Evolutionary conservation across 2,797 vertebrate species (phyloP), one percentile per base, ranked within the genome.

Genomic region (Myiotriccus ornatus): DNA sequence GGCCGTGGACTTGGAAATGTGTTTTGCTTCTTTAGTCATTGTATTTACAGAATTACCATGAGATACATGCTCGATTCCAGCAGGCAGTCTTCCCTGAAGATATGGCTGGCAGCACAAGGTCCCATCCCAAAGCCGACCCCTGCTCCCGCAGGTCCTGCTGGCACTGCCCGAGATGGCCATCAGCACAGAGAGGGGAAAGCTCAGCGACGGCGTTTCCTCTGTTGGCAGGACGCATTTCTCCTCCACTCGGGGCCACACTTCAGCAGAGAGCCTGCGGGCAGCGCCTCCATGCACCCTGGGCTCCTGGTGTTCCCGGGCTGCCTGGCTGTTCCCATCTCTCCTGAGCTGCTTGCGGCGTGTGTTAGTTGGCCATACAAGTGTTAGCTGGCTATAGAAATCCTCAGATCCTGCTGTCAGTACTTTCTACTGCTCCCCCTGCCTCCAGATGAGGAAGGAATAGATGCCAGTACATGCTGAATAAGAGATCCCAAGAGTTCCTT

Each of bases 191-290:
- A 65, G 27, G 13, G n/a, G 43, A 20, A 20, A 37, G 43, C n/a
- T 81, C 70, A 57, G 56, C 0, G 2, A 27, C 0, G 3, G 17
- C 0, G 0, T 73, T 53, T 57, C 20, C 70, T 68, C 39, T 18
- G 35, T 49, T 43, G 47, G 28, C n/a, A 35, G 67, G 57, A 64
- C n/a, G 30, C 18, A 16, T 44, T 49, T 50, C 28, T 39, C 4
- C 0, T 18, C 27, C 44, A 25, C 47, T 60, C 8, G 2, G 11
- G 41, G 49, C 34, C 12, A 19, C 16, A 4, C 2, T 17, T 28
- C 3, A 57, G 39, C 18, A 8, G 13, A 43, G 22, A 79, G 8
- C 35, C 35, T 46, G 71, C 5, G 7, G 55, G 28, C 25, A 60
- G 20, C 43, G 11, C 10, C 55, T 13, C 39, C 5, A 7, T 1